phyloP scores from a whole-genome alignment of 2,797 vertebrate genomes.

The Falco columbarius region DNA sequence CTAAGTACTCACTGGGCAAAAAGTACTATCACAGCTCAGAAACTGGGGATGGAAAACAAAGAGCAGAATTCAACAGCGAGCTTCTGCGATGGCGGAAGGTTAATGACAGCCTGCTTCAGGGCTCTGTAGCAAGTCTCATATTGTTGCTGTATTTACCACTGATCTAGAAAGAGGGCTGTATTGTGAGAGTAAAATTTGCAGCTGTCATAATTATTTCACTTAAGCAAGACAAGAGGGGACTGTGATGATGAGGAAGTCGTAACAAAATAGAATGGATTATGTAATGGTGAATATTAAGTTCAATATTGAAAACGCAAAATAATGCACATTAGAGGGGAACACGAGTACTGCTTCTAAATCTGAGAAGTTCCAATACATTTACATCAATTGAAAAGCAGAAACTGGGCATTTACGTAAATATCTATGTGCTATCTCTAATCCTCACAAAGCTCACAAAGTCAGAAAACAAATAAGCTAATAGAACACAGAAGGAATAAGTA shows the following conservation, averaged over 20 bases:
- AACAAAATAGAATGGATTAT: not conserved
- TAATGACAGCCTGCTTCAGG: not conserved
- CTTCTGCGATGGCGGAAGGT: not conserved
- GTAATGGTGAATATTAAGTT: not conserved
- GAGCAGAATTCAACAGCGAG: not conserved
- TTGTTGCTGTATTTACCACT: not conserved
- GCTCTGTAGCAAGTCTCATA: not conserved
- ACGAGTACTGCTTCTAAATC: not conserved
- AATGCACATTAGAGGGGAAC: not conserved
- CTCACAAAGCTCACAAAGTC: not conserved
- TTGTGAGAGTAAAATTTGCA: constrained; percentile 3
- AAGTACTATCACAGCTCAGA: not conserved
- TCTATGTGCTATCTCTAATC: not conserved
- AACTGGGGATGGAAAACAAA: constrained; percentile 21
- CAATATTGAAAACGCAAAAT: not conserved
- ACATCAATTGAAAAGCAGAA: not conserved
- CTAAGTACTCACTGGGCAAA: not conserved
- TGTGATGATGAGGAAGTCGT: not conserved
- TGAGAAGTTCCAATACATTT: not conserved
- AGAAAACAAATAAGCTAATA: not conserved
- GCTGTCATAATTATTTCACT: constrained; percentile 26
- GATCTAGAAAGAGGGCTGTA: not conserved
- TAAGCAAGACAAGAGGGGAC: constrained; percentile 1
- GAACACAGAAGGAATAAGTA: not conserved
- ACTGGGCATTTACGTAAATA: not conserved